phyloP scores from a whole-genome alignment of 2,888 invertebrate species.

The Pachycephus smyrnensis region DNA sequence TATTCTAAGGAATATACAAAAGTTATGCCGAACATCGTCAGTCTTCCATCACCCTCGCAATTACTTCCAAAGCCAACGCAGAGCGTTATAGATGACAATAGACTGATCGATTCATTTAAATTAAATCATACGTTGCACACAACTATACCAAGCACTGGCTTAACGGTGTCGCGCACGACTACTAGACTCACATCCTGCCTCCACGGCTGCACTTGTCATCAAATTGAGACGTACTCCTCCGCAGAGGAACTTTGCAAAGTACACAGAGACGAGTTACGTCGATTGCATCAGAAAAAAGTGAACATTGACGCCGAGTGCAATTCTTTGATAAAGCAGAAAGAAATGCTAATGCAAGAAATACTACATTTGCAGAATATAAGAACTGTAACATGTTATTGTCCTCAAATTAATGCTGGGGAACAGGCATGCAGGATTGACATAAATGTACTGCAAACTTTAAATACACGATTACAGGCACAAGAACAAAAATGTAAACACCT shows the following conservation, averaged over 20 bases:
- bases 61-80: conserved; percentile 19
- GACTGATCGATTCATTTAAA: conserved; percentile 29
- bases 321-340: conserved; percentile 45
- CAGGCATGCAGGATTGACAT: conserved; percentile 30
- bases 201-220: conserved; percentile 33
- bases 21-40: background rate
- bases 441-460: conserved; percentile 42
- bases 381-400: conserved; percentile 28
- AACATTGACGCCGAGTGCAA: conserved; percentile 44
- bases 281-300: conserved; percentile 40
- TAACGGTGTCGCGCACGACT: background rate
- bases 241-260: conserved; percentile 33
- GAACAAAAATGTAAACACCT: conserved; percentile 75
- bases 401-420: conserved; percentile 17
- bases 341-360: conserved; percentile 49
- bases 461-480: conserved; percentile 65
- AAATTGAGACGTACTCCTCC: conserved; percentile 34
- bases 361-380: conserved; percentile 46
- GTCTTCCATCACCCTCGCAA: background rate
- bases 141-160: background rate
- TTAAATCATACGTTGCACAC: conserved; percentile 9
- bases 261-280: conserved; percentile 36
- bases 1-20: background rate
- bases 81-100: conserved; percentile 24
- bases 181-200: conserved; percentile 17